Conservation (phyloP, 2,113 vertebrate species). For the Lutjanus erythropterus region DNA sequence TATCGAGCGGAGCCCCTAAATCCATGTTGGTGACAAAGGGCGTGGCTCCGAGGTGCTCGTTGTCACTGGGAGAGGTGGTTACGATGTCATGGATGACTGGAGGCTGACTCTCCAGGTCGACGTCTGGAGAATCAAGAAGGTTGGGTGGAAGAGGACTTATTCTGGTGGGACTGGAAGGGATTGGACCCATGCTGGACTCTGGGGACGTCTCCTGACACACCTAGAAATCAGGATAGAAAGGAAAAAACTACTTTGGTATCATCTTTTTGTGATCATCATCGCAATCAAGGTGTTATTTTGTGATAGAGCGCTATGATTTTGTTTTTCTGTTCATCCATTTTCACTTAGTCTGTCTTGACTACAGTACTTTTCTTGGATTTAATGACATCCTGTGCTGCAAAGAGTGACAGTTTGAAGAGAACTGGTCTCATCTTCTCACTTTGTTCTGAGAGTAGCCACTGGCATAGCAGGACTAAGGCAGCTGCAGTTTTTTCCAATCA, state of each 20-base stretch:
- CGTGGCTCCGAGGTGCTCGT: slow-evolving; percentile 74
- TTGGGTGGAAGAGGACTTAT: slow-evolving; percentile 59
- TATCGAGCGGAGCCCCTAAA: slow-evolving; percentile 60
- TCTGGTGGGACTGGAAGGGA: slow-evolving; percentile 62
- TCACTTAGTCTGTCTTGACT: no score
- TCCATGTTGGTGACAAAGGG: slow-evolving; percentile 80
- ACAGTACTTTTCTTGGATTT: not conserved
- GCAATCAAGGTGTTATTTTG: not conserved
- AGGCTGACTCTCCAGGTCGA: slow-evolving; percentile 80
- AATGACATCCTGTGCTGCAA: not conserved
- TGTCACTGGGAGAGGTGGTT: slow-evolving; percentile 83
- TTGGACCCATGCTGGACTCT: slow-evolving; percentile 70
- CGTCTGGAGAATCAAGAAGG: slow-evolving; percentile 45
- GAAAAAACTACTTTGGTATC: not conserved
- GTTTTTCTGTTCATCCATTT: not conserved
- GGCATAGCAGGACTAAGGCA: not conserved
- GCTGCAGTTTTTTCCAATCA: not conserved
- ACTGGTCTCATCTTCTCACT: not conserved
- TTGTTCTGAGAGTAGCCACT: not conserved
- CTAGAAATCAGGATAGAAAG: slow-evolving; percentile 50
- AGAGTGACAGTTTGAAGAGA: not conserved
- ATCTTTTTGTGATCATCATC: not conserved
- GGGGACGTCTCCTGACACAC: slow-evolving; percentile 84
- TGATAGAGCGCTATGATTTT: not conserved
- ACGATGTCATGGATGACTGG: slow-evolving; percentile 84